These are phyloP conservation scores for Pseudomyrmex concolor DNA, from an alignment of 1,140 invertebrate species.

Conservation along the genomic window DNA sequence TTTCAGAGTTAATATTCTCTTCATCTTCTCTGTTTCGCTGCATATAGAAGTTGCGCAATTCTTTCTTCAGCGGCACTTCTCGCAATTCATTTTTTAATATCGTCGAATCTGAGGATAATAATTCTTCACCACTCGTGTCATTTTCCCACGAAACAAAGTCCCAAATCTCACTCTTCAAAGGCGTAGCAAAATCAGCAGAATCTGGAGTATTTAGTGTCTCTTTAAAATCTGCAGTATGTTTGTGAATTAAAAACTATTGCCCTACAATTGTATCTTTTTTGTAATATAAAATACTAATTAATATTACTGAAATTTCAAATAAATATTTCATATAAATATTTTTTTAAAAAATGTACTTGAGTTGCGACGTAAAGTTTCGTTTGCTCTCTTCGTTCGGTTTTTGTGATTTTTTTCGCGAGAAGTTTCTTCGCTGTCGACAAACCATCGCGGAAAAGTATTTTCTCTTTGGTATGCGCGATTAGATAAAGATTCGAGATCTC, in stretches of 20 bases:
- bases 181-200: background rate
- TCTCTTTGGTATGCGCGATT: background rate
- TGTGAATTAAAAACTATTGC: too few relatives aligned
- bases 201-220: background rate
- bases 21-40: background rate
- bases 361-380: background rate
- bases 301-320: too few relatives aligned
- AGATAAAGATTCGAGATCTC: background rate
- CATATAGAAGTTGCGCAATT: background rate
- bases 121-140: background rate
- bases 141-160: conserved; percentile 30
- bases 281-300: too few relatives aligned
- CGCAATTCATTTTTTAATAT: background rate
- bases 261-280: too few relatives aligned
- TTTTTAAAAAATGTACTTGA: background rate
- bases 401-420: background rate
- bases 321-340: too few relatives aligned
- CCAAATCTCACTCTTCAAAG: background rate
- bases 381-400: background rate
- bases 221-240: too few relatives aligned
- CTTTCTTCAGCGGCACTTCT: background rate
- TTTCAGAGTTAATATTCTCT: background rate
- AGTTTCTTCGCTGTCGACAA: background rate
- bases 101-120: background rate
- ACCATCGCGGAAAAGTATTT: background rate